Conservation (phyloP, 2,797 vertebrate genomes). For the Eutrigla gurnardus region DNA sequence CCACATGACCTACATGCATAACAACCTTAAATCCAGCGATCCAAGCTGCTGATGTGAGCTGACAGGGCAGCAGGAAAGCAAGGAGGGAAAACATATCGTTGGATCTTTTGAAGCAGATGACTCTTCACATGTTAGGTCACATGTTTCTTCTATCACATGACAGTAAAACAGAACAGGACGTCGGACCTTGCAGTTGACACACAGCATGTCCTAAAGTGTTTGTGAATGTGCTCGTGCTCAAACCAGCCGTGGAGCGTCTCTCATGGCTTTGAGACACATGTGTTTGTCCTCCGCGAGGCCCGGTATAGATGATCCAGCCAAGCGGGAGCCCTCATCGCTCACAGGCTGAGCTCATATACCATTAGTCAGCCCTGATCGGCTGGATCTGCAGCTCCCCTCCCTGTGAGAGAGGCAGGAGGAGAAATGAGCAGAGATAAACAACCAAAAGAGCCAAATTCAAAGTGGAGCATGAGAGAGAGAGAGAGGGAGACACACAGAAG, state of each 20-base stretch:
- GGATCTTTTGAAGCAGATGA: conserved; percentile 9
- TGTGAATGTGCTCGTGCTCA: conserved; percentile 1
- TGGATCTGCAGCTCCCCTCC: conserved; percentile 70
- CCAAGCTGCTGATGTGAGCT: conserved; percentile 53
- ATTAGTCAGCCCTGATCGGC: conserved; percentile 75
- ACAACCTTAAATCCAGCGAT: conserved; percentile 33
- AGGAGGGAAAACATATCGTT: conserved; percentile 24
- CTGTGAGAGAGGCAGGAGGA: conserved; percentile 60
- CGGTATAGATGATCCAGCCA: conserved; percentile 70
- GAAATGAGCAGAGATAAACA: conserved; percentile 73
- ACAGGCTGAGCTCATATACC: conserved; percentile 61
- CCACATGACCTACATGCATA: conserved; percentile 69
- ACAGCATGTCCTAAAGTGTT: not conserved
- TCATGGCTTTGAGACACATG: conserved; percentile 67
- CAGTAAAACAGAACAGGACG: conserved; percentile 10
- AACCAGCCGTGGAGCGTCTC: conserved; percentile 56
- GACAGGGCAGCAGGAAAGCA: conserved; percentile 40
- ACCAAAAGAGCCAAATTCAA: conserved; percentile 65
- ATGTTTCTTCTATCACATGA: conserved; percentile 19
- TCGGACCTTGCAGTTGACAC: conserved; percentile 12
- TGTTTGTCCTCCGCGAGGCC: conserved; percentile 53
- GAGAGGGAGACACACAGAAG: conserved; percentile 32
- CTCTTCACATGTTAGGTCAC: conserved; percentile 22
- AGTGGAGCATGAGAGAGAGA: conserved; percentile 39
- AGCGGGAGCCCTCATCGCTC: conserved; percentile 59